Evolutionary conservation across 2,797 vertebrate species (phyloP), one percentile per base, ranked within the genome.

Genomic region (Acanthurus lineatus): DNA sequence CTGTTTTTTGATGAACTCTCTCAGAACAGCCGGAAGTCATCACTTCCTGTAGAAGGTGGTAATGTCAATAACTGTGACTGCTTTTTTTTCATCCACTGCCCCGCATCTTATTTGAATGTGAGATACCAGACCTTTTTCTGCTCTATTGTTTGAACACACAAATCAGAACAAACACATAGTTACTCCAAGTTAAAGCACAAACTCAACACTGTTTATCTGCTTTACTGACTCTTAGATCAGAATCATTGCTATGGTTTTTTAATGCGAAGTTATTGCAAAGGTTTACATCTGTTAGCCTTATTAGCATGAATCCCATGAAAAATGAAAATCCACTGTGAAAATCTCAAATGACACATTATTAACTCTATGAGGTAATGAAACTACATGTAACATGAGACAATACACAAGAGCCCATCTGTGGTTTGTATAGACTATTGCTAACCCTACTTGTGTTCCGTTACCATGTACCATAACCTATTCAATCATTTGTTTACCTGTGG

Each of bases 1-100:
- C 8, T 25, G 45, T 48, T 62, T 73, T 65, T 82, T 9, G 61
- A 81, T 80, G 73, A 85, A 65, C 40, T 80, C 61, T 85, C 70
- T 73, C 79, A 73, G 79, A 76, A 89, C 83, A 90, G 83, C 84
- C 85, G 91, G 93, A 96, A 95, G 91, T 92, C 87, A 88, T 88
- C 77, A 88, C 89, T 96, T 96, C 95, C 95, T 96, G 93, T 93
- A 84, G 59, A 91, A 93, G 90, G 91, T 90, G 83, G 89, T 71
- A 90, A 82, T 70, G 4, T 79, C 70, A 81, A 20, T 49, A 58
- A 67, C 85, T 91, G 83, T 90, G 84, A 92, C 86, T 85, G 84
- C 5, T 25, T 60, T 72, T 86, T 91, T 87, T 88, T 73, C 67
- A 76, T 76, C 56, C 9, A 7, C 47, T 32, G 38, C 35, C 28